phyloP scores from a whole-genome alignment of 2,113 vertebrate genomes.

The Odocoileus virginianus region DNA sequence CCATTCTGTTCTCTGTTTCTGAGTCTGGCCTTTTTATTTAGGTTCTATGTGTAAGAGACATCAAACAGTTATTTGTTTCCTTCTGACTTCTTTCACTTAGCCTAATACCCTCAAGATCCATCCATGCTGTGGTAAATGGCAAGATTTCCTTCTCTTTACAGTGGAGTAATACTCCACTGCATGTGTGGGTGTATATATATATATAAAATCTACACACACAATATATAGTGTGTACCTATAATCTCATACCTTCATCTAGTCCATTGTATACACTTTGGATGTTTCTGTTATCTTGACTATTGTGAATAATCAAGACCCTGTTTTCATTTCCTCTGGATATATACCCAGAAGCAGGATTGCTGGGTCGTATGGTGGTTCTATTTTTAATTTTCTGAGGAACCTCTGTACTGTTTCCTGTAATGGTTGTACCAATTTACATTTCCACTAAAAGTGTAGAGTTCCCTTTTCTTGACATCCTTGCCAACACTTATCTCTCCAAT shows the following conservation, averaged over 20 bases:
- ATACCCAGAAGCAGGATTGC: neutral
- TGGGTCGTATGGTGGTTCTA: neutral
- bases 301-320: neutral
- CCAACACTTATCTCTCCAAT: neutral
- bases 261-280: neutral
- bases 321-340: neutral
- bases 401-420: neutral
- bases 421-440: neutral
- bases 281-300: neutral
- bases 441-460: neutral
- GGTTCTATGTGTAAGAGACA: neutral
- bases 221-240: too few species aligned
- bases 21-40: neutral
- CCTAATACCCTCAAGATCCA: neutral
- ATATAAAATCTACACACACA: neutral
- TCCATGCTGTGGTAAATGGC: neutral
- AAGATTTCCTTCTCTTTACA: neutral
- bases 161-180: neutral
- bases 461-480: neutral
- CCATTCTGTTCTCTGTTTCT: neutral
- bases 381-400: neutral
- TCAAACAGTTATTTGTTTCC: neutral
- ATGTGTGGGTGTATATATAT: neutral
- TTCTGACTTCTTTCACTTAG: neutral
- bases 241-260: neutral